Evolutionary conservation across 2,113 vertebrate species (phyloP).

Genomic region (Etia nguti): DNA sequence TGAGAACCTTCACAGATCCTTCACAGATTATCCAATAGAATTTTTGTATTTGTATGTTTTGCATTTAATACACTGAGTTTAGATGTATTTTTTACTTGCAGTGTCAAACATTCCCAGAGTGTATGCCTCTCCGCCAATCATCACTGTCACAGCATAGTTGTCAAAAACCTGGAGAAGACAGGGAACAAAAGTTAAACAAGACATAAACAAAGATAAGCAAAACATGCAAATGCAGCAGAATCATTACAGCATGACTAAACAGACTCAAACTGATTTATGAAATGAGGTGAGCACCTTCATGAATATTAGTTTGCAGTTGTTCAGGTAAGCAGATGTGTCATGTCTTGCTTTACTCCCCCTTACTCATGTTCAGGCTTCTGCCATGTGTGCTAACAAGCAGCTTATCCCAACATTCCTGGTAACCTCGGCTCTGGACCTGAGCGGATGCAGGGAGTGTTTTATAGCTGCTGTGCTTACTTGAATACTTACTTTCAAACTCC

Average conservation of each 20-base stretch:
- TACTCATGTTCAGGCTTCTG: neutral
- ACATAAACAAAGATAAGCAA: neutral
- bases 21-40: too few species aligned
- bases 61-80: too few species aligned
- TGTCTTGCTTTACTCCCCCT: fast-evolving
- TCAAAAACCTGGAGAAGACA: constrained; percentile 82
- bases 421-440: neutral
- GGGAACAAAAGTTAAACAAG: neutral
- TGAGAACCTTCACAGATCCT: too few species aligned
- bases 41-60: too few species aligned
- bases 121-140: constrained; percentile 92
- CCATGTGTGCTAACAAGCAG: neutral
- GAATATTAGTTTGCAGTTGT: neutral
- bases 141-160: constrained; percentile 95
- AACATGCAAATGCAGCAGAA: neutral
- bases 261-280: neutral
- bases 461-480: neutral
- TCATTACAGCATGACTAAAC: neutral
- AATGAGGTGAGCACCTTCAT: neutral
- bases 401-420: neutral
- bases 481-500: fast-evolving
- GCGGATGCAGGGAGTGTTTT: neutral
- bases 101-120: constrained; percentile 94
- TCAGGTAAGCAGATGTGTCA: neutral
- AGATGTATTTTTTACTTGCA: constrained; percentile 72